phyloP scores from a whole-genome alignment of 2,113 vertebrate genomes.

The Plestiodon gilberti region DNA sequence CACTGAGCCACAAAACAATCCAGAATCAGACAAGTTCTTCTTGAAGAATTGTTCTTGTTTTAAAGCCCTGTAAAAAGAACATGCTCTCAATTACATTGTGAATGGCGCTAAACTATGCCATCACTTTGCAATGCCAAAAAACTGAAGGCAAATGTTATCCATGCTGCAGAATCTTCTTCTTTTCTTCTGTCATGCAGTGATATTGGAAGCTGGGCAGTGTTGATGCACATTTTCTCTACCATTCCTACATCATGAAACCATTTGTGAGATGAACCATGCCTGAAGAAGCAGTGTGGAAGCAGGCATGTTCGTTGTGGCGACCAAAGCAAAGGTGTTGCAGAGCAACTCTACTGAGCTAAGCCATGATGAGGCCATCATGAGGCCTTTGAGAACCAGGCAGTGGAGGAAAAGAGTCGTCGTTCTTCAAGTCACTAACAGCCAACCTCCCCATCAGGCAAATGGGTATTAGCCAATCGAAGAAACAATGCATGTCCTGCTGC shows the following conservation, averaged over 20 bases:
- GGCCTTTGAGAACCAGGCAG: not conserved
- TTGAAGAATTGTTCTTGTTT: not conserved
- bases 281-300: not conserved
- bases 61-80: not conserved
- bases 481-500: not conserved
- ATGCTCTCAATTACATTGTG: not conserved
- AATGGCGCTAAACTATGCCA: conserved; percentile 5
- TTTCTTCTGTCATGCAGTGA: not conserved
- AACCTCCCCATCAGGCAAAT: not conserved
- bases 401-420: not conserved
- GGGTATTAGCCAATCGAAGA: not conserved
- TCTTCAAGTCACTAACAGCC: not conserved
- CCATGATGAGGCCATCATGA: no score
- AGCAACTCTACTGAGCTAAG: no score
- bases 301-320: not conserved
- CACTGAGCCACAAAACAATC: not conserved
- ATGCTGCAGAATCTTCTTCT: not conserved
- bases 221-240: not conserved
- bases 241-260: not conserved
- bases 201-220: not conserved
- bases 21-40: not conserved
- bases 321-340: not conserved
- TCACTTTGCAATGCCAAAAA: not conserved
- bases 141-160: conserved; percentile 2
- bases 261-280: not conserved